Evolutionary conservation across 2,797 vertebrate genomes (phyloP).

Genomic region (Danio tinwini): DNA sequence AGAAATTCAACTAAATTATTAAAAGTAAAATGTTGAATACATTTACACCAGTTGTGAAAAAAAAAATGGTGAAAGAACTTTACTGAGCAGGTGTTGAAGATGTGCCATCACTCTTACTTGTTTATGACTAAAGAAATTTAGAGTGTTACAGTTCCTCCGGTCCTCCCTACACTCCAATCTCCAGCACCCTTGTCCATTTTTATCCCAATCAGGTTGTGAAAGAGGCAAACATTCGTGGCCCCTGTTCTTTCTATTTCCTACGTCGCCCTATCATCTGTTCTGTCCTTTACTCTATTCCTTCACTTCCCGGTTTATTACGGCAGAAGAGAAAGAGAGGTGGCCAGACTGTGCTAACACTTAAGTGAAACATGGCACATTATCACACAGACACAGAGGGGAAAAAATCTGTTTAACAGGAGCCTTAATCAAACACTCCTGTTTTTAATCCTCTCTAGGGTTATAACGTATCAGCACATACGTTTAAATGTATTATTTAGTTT

Average conservation of each 20-base stretch:
- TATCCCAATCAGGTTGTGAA: not conserved
- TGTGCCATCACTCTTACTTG: not conserved
- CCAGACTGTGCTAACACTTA: slow-evolving; percentile 40
- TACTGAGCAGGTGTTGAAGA: not conserved
- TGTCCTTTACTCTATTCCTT: not conserved
- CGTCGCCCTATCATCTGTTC: slow-evolving; percentile 50
- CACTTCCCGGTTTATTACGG: slow-evolving; percentile 44
- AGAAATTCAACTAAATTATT: not conserved
- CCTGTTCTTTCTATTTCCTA: slow-evolving; percentile 33
- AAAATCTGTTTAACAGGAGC: too few relatives aligned
- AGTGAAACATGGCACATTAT: too few relatives aligned
- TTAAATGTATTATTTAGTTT: too few relatives aligned
- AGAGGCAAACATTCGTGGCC: not conserved
- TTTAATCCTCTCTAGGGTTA: too few relatives aligned
- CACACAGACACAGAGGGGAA: too few relatives aligned
- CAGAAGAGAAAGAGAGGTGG: slow-evolving; percentile 18
- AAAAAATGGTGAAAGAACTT: not conserved
- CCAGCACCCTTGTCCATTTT: slow-evolving; percentile 8
- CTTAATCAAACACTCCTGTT: too few relatives aligned
- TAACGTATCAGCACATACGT: too few relatives aligned
- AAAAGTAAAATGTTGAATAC: not conserved
- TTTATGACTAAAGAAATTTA: too few relatives aligned
- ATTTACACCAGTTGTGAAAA: not conserved
- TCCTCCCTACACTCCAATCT: not conserved
- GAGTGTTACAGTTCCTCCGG: not conserved